Conservation (phyloP, 2,797 vertebrate species). For the Triplophysa bombifrons region DNA sequence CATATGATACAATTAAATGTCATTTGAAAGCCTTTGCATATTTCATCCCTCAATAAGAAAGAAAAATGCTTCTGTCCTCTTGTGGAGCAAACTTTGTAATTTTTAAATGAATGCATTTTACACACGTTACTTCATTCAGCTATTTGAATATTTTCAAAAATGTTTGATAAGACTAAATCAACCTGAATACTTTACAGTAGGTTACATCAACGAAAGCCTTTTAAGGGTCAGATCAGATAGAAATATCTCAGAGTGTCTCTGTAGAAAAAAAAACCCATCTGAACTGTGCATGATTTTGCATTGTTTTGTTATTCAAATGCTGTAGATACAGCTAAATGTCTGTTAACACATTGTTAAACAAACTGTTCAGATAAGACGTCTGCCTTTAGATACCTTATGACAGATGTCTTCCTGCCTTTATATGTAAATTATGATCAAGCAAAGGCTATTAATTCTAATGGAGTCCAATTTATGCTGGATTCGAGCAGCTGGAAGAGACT, state of each 20-base stretch:
- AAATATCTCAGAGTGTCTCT: neutral
- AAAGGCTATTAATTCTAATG: conserved; percentile 81
- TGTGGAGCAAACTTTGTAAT: conserved; percentile 20
- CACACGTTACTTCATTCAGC: neutral
- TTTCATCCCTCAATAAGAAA: conserved; percentile 59
- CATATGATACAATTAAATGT: conserved; percentile 94
- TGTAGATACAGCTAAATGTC: neutral
- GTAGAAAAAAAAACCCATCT: neutral
- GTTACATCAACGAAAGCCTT: neutral
- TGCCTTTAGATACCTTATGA: conserved; percentile 63
- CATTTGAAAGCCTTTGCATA: conserved; percentile 94
- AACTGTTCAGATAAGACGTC: conserved; percentile 40
- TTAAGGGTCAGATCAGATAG: neutral
- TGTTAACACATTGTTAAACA: conserved; percentile 17
- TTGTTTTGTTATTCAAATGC: neutral
- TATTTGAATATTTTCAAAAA: neutral
- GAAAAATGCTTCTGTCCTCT: conserved; percentile 36
- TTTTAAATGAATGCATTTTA: neutral
- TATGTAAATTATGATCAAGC: conserved; percentile 75
- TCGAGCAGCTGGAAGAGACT: conserved; percentile 79
- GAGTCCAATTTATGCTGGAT: conserved; percentile 80
- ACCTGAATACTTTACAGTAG: neutral
- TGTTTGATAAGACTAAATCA: neutral
- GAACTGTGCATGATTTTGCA: neutral
- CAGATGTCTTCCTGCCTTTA: conserved; percentile 65